Evolutionary conservation across 2,113 vertebrate genomes (phyloP).

Genomic region (Peromyscus maniculatus): DNA sequence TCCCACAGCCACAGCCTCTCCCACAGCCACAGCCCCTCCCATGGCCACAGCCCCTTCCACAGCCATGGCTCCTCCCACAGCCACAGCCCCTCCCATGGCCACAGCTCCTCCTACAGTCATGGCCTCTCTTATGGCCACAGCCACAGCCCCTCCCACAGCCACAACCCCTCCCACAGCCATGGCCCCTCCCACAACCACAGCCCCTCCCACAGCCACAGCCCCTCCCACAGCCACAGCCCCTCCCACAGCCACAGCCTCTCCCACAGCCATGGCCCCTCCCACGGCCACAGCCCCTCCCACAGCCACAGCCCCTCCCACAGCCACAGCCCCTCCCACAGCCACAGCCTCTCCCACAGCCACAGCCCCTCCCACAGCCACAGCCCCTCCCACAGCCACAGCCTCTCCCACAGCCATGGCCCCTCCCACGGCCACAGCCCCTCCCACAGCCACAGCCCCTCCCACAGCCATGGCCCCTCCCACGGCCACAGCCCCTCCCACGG

Average conservation of each 20-base stretch:
- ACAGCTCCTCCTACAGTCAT: background rate
- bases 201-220: background rate
- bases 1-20: background rate
- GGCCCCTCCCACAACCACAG: background rate
- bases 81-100: background rate
- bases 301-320: background rate
- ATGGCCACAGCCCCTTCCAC: background rate
- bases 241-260: background rate
- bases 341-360: too few relatives aligned
- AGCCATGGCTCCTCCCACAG: rapidly evolving
- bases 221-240: background rate
- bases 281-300: background rate
- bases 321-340: background rate
- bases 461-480: background rate
- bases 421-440: background rate
- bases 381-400: background rate
- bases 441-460: background rate
- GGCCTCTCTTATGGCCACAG: background rate
- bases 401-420: too few relatives aligned
- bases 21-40: background rate
- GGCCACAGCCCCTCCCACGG: too few relatives aligned
- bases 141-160: background rate
- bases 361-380: background rate
- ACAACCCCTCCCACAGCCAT: background rate
- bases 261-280: background rate